Percentiles rank a stretch among this genome's conserved stretches.
These are phyloP conservation scores for Gymnosoma rotundatum DNA, from an alignment of 2,888 invertebrate species.

Conservation along the genomic window DNA sequence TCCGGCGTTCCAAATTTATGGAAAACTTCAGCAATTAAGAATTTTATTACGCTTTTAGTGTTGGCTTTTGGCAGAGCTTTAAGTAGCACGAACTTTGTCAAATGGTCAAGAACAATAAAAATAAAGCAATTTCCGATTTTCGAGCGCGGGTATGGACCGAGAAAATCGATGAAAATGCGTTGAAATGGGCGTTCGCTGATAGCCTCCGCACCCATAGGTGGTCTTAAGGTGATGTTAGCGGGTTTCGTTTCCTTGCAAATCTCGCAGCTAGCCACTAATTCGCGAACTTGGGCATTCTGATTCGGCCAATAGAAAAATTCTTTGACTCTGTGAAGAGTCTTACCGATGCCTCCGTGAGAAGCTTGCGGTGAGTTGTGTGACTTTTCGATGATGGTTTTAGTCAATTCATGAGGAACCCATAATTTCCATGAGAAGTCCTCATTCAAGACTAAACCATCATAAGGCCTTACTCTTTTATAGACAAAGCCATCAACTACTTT, in stretches of 20 bases:
- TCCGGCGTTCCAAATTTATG: slow-evolving; percentile 7
- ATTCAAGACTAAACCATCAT: not conserved
- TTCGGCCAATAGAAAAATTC: not conserved
- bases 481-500: slow-evolving; percentile 10
- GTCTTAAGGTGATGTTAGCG: not conserved
- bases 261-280: not conserved
- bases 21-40: not conserved
- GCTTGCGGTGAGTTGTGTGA: not conserved
- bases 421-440: not conserved
- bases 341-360: slow-evolving; percentile 1
- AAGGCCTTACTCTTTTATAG: not conserved
- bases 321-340: not conserved
- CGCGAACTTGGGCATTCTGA: not conserved
- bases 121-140: too few species aligned
- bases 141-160: not conserved
- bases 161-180: not conserved
- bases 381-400: not conserved
- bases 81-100: not conserved
- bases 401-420: too few species aligned
- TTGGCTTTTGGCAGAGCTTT: not conserved
- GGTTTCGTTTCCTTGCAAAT: not conserved
- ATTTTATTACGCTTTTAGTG: not conserved
- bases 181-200: not conserved
- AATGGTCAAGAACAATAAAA: not conserved
- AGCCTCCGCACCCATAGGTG: not conserved